phyloP scores from a whole-genome alignment of 2,113 vertebrate genomes.

The Pedetes capensis region DNA sequence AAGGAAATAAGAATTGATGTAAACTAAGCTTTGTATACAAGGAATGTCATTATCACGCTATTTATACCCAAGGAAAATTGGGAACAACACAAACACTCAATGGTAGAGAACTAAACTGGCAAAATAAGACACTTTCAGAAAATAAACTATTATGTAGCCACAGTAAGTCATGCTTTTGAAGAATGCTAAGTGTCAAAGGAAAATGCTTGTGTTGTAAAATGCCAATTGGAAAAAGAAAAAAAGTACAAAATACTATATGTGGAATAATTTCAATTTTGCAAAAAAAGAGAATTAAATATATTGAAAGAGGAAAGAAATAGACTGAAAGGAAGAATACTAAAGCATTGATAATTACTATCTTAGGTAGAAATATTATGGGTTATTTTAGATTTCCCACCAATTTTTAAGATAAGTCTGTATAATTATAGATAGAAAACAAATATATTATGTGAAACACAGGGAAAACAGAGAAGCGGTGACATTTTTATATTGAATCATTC shows the following conservation, averaged over 20 bases:
- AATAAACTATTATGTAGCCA: not conserved
- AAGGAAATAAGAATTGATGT: not conserved
- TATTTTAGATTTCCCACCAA: not conserved
- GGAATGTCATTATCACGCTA: not conserved
- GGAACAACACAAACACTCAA: not conserved
- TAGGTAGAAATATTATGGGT: not conserved
- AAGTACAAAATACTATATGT: not conserved
- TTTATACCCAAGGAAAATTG: not conserved
- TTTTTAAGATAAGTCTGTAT: not conserved
- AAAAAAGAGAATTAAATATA: not conserved
- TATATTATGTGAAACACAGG: not conserved
- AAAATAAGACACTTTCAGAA: not conserved
- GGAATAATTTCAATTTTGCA: not conserved
- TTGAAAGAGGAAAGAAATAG: not conserved
- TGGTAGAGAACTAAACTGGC: not conserved
- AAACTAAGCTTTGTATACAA: conserved; percentile 1
- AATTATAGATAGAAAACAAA: not conserved
- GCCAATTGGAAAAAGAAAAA: not conserved
- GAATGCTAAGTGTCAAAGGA: not conserved
- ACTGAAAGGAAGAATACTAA: not conserved
- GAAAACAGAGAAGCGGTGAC: not conserved
- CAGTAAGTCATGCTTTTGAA: not conserved
- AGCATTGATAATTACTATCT: not conserved
- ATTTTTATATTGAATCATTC: not conserved
- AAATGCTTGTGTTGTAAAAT: conserved; percentile 4